Conservation (phyloP, 2,888 invertebrate species). For the Geophilus truncorum region DNA sequence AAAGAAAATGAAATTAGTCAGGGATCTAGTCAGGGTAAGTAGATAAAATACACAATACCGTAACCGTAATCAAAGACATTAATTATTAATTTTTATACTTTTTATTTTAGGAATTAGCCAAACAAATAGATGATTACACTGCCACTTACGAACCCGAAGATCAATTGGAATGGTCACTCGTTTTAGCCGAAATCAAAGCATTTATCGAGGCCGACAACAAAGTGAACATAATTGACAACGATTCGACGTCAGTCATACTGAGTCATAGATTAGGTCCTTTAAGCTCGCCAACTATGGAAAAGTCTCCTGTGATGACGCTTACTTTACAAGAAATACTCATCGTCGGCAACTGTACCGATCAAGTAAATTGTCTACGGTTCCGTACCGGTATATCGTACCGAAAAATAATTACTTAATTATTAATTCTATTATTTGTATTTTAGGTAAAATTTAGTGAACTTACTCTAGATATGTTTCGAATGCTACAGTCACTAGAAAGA, state of each 20-base stretch:
- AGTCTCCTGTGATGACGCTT: slow-evolving; percentile 76
- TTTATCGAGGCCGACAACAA: slow-evolving; percentile 89
- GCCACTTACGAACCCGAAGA: slow-evolving; percentile 95
- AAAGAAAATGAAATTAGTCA: slow-evolving; percentile 86
- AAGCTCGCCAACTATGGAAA: slow-evolving; percentile 81
- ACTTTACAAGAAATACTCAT: slow-evolving; percentile 89
- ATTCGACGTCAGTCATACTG: slow-evolving; percentile 73
- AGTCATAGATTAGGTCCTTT: slow-evolving; percentile 80
- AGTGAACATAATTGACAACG: slow-evolving; percentile 80
- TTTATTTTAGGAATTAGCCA: slow-evolving; percentile 67
- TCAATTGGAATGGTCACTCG: slow-evolving; percentile 90
- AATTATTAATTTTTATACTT: background rate
- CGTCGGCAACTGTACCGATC: slow-evolving; percentile 86
- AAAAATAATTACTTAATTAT: too few relatives aligned
- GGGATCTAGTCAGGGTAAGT: slow-evolving; percentile 71
- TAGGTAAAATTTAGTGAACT: slow-evolving; percentile 90
- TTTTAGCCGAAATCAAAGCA: slow-evolving; percentile 87
- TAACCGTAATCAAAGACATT: background rate
- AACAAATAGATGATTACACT: slow-evolving; percentile 91
- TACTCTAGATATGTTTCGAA: slow-evolving; percentile 96
- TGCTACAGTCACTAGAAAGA: slow-evolving; percentile 88
- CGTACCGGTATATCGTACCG: too few relatives aligned
- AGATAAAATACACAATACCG: background rate
- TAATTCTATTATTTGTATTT: slow-evolving; percentile 32
- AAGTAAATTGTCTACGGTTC: slow-evolving; percentile 58